These are phyloP conservation scores for Lanistes nyassanus DNA, from an alignment of 1,140 invertebrate species.

Conservation along the genomic window DNA sequence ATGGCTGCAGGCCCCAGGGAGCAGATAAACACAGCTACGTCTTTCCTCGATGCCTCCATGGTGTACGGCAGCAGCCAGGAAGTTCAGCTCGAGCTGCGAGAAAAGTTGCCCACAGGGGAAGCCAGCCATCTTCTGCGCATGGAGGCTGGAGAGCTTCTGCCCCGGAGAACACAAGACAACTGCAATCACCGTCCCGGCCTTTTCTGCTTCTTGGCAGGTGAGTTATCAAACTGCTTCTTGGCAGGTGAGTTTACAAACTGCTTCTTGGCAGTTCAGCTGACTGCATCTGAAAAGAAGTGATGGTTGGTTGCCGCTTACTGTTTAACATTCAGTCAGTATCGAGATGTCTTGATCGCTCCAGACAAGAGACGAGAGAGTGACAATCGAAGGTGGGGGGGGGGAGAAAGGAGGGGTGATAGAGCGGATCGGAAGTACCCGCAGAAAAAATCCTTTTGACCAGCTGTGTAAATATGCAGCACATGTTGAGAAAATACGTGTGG, in stretches of 20 bases:
- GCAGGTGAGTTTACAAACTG: too few species aligned
- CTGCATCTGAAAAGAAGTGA: too few species aligned
- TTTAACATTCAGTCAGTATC: too few species aligned
- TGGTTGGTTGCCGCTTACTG: background rate
- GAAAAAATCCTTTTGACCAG: too few species aligned
- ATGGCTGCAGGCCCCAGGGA: constrained; percentile 5
- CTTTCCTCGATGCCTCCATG: constrained; percentile 93
- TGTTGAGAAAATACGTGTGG: too few species aligned
- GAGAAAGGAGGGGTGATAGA: too few species aligned
- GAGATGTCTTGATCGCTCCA: too few species aligned
- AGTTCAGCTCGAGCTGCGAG: constrained; percentile 77
- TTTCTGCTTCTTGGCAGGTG: constrained; percentile 11
- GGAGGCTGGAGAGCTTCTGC: background rate
- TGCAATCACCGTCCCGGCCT: background rate
- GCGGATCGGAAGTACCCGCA: too few species aligned
- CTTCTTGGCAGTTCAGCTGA: too few species aligned
- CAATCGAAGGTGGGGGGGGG: too few species aligned
- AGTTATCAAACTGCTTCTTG: background rate
- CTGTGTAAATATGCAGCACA: too few species aligned
- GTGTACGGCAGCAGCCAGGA: constrained; percentile 91
- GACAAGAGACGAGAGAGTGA: too few species aligned
- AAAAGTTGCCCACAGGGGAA: background rate
- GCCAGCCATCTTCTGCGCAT: constrained; percentile 18
- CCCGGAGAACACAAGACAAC: background rate
- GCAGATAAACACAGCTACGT: constrained; percentile 95